phyloP scores from a whole-genome alignment of 1,140 invertebrate species.

The Drosophila sproati region DNA sequence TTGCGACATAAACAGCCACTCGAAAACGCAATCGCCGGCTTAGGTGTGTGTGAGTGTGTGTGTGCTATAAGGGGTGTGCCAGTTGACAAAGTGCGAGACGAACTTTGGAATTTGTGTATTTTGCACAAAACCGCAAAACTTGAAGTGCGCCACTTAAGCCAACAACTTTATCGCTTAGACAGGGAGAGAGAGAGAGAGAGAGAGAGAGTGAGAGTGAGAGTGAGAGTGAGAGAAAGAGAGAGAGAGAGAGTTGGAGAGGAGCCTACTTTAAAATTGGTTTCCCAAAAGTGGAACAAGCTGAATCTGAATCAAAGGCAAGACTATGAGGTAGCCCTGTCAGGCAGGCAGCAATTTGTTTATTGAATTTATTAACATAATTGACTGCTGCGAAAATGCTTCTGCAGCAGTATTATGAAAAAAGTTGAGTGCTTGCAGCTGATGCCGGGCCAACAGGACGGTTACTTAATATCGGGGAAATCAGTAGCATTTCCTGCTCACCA shows the following conservation, averaged over 20 bases:
- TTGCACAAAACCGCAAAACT: slow-evolving; percentile 55
- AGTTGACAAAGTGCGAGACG: slow-evolving; percentile 74
- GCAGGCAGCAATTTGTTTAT: slow-evolving; percentile 63
- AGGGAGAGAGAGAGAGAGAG: not conserved
- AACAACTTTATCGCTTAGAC: slow-evolving; percentile 73
- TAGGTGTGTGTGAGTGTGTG: slow-evolving; percentile 9
- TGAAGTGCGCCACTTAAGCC: slow-evolving; percentile 63
- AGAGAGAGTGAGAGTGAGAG: too few species aligned
- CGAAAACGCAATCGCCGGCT: slow-evolving; percentile 35
- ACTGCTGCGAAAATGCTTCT: slow-evolving; percentile 46
- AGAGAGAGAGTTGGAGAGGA: slow-evolving; percentile 13
- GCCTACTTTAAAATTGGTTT: slow-evolving; percentile 20
- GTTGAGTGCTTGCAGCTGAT: slow-evolving; percentile 56
- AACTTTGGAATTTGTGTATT: slow-evolving; percentile 72
- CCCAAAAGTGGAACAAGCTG: slow-evolving; percentile 41
- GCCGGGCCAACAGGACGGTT: slow-evolving; percentile 25
- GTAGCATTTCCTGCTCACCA: slow-evolving; percentile 36
- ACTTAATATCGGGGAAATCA: slow-evolving; percentile 55
- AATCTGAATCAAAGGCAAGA: slow-evolving; percentile 38
- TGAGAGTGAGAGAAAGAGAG: not conserved
- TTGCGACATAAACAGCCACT: slow-evolving; percentile 72
- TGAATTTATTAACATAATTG: slow-evolving; percentile 81
- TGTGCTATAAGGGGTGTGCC: slow-evolving; percentile 11
- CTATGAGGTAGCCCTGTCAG: slow-evolving; percentile 5
- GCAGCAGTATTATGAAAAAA: slow-evolving; percentile 64